These are phyloP conservation scores for Staurois parvus DNA, from an alignment of 2,797 vertebrate genomes.

Conservation along the genomic window DNA sequence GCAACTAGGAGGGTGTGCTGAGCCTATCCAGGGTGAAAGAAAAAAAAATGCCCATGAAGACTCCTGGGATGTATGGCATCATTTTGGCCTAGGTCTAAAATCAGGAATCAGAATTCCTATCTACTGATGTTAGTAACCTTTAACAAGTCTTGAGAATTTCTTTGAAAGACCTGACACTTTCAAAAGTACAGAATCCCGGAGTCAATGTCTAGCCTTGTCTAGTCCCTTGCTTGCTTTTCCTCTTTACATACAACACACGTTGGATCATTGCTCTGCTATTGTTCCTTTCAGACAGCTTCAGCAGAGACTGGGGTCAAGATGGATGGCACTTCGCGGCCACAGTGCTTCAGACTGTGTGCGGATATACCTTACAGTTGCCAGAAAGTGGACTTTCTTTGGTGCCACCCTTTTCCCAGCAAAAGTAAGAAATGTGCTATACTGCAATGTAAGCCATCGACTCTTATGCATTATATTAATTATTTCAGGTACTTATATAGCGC, in stretches of 20 bases:
- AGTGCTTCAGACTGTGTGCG: conserved; percentile 88
- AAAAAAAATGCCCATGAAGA: no score
- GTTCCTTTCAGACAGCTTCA: conserved; percentile 83
- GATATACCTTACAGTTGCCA: conserved; percentile 93
- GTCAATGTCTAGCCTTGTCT: neutral
- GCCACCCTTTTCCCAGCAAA: conserved; percentile 91
- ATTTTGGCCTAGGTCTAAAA: no score
- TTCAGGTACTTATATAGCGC: no score
- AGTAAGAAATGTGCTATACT: conserved; percentile 74
- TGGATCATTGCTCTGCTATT: conserved; percentile 10
- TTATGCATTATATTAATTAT: no score
- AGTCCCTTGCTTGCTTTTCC: no score
- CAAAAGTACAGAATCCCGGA: neutral
- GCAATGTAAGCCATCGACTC: neutral
- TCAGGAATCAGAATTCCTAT: no score
- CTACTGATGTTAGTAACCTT: no score
- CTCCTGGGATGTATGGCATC: no score
- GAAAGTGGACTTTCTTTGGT: conserved; percentile 96
- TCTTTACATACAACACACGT: neutral
- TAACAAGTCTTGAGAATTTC: no score
- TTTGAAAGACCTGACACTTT: neutral
- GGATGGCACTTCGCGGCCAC: conserved; percentile 92
- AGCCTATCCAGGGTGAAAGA: no score
- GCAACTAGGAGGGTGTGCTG: no score
- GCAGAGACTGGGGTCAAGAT: conserved; percentile 88